Conservation (phyloP, 2,113 vertebrate genomes). For the Physeter macrocephalus region DNA sequence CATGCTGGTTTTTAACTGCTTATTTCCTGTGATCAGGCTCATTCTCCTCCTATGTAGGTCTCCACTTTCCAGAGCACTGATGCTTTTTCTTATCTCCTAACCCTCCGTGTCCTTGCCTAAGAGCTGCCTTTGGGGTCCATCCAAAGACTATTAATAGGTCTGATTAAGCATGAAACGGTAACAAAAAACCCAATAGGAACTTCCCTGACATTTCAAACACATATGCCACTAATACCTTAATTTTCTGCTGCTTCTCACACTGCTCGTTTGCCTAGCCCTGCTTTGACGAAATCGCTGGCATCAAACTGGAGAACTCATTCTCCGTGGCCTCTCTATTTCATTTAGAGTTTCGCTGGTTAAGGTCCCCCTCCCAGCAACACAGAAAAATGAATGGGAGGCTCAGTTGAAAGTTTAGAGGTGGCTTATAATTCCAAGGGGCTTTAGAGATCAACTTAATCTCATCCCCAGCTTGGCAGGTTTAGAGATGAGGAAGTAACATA, state of each 20-base stretch:
- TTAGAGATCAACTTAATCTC: background rate
- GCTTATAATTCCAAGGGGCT: background rate
- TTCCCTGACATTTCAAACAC: background rate
- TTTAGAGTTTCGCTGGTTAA: background rate
- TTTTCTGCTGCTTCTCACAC: background rate
- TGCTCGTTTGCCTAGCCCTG: background rate
- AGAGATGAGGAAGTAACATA: background rate
- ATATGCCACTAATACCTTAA: background rate
- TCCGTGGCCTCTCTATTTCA: background rate
- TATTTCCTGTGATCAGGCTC: background rate
- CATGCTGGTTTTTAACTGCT: background rate
- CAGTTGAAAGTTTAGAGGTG: background rate
- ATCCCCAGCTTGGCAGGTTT: background rate
- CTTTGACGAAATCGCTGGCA: background rate
- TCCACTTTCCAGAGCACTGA: background rate
- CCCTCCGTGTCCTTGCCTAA: background rate
- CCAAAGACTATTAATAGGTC: background rate
- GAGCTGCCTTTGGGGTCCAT: background rate
- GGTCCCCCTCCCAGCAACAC: background rate
- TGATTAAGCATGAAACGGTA: background rate
- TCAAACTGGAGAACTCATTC: background rate
- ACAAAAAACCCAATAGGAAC: background rate
- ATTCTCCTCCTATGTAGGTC: background rate
- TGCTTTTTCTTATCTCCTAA: background rate
- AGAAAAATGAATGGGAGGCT: background rate